These are phyloP conservation scores for Perizoma flavofasciatum DNA, from an alignment of 2,888 invertebrate species.

Conservation along the genomic window DNA sequence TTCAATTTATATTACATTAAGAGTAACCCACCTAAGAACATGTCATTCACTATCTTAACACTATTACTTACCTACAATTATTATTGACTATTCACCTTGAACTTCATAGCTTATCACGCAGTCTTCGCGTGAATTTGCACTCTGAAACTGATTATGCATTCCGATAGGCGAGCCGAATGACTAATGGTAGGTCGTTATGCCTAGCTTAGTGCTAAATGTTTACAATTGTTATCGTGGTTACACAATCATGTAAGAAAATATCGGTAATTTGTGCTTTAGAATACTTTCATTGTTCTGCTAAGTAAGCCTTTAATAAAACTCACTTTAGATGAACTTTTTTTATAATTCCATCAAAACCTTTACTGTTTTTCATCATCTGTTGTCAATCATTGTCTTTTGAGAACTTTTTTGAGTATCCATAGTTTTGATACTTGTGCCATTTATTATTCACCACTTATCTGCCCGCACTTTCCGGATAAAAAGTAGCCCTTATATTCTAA, in stretches of 20 bases:
- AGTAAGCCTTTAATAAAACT: background rate
- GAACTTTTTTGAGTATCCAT: too few species aligned
- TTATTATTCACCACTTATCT: too few species aligned
- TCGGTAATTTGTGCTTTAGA: background rate
- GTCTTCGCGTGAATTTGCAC: slow-evolving; percentile 19
- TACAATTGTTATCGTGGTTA: slow-evolving; percentile 16
- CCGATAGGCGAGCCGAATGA: slow-evolving; percentile 9
- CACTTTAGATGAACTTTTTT: background rate
- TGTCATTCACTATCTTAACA: too few species aligned
- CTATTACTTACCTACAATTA: slow-evolving; percentile 8
- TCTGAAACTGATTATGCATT: slow-evolving; percentile 20
- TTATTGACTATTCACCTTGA: slow-evolving; percentile 25
- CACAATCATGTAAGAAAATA: slow-evolving; percentile 8
- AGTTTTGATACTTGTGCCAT: too few species aligned
- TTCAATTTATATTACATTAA: too few species aligned
- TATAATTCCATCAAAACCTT: too few species aligned
- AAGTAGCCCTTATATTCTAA: too few species aligned
- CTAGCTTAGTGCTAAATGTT: slow-evolving; percentile 11
- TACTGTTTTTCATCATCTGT: too few species aligned
- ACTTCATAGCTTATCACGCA: slow-evolving; percentile 29
- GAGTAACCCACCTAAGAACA: too few species aligned
- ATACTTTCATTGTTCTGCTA: background rate
- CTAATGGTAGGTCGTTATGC: slow-evolving; percentile 1
- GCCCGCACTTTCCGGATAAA: too few species aligned
- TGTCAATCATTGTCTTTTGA: too few species aligned